Evolutionary conservation across 1,140 invertebrate species (phyloP).

Genomic region (Dreissena rostriformis): DNA sequence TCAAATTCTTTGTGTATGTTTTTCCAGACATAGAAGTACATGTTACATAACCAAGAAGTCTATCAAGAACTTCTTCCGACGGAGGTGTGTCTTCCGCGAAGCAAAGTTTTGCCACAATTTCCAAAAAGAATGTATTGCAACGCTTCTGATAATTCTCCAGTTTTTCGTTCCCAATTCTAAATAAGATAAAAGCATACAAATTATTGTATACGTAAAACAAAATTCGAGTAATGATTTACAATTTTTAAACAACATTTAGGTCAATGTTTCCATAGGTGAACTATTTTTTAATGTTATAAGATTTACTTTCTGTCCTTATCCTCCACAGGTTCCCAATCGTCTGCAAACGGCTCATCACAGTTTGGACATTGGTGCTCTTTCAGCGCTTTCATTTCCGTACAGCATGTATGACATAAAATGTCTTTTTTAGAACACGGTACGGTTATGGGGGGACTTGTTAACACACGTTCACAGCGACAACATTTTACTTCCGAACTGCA

Average conservation of each 20-base stretch:
- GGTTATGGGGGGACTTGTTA: slow-evolving; percentile 47
- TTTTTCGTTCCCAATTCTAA: slow-evolving; percentile 13
- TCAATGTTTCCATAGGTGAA: not conserved
- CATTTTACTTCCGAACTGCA: slow-evolving; percentile 53
- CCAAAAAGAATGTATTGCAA: slow-evolving; percentile 72
- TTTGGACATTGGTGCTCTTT: slow-evolving; percentile 38
- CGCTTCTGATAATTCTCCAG: slow-evolving; percentile 45
- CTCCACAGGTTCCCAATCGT: slow-evolving; percentile 10
- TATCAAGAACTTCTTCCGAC: slow-evolving; percentile 59
- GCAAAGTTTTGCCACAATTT: slow-evolving; percentile 69
- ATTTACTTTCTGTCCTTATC: not conserved
- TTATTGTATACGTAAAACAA: not conserved
- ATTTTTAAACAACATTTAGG: not conserved
- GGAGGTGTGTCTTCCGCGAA: slow-evolving; percentile 67
- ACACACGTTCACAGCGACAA: slow-evolving; percentile 34
- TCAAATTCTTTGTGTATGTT: slow-evolving; percentile 54
- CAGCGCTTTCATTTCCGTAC: slow-evolving; percentile 6
- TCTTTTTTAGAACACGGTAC: slow-evolving; percentile 50
- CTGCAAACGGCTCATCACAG: slow-evolving; percentile 35
- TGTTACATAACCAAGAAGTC: slow-evolving; percentile 65
- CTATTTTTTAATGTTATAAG: not conserved
- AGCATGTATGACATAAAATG: slow-evolving; percentile 50
- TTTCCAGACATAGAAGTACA: slow-evolving; percentile 22
- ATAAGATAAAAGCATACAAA: not conserved
- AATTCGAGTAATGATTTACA: not conserved